Conservation (phyloP, 2,797 vertebrate genomes). For the Phaenicophaeus curvirostris region DNA sequence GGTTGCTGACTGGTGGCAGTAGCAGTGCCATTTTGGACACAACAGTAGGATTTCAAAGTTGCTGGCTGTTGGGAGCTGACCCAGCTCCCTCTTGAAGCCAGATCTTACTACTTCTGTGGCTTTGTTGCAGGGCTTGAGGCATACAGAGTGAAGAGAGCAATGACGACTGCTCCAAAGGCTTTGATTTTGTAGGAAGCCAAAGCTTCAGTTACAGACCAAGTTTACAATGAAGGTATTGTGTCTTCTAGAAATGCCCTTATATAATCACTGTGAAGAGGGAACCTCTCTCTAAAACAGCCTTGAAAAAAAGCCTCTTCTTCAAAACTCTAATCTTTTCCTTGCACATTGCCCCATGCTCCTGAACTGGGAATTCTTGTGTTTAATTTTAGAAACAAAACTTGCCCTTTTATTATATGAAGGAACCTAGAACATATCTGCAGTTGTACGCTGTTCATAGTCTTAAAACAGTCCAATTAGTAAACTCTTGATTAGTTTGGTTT, state of each 20-base stretch:
- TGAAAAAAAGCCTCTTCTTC: neutral
- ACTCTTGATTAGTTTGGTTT: neutral
- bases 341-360: neutral
- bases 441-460: neutral
- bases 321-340: neutral
- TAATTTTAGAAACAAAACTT: neutral
- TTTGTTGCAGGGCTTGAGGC: neutral
- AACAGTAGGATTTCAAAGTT: neutral
- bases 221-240: neutral
- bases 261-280: neutral
- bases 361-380: neutral
- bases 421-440: neutral
- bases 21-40: accelerated
- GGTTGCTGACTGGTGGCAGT: neutral
- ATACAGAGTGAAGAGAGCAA: neutral
- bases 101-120: neutral
- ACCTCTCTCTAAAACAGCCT: neutral
- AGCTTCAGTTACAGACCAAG: neutral
- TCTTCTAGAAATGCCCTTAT: neutral
- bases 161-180: neutral
- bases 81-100: neutral
- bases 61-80: neutral
- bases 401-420: neutral
- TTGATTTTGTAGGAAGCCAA: neutral
- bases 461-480: neutral